Base-by-base conservation (phyloP, 2,888 invertebrate species). In the Pandemis heparana region DNA sequence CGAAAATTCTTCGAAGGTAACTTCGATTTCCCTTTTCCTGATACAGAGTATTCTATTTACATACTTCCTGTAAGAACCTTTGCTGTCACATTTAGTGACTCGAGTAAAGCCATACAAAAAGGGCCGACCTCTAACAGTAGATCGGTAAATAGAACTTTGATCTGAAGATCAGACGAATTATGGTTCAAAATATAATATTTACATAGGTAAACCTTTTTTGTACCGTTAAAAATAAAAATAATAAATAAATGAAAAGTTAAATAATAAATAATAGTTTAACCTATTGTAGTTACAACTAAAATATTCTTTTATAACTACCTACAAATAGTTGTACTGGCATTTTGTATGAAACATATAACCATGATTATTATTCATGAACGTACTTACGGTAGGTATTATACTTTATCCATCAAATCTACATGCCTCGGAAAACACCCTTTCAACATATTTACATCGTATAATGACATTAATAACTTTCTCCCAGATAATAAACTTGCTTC, bases 11-110 rank as follows among this genome's bases (percentile, higher is more conserved):
- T 56, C 10, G 10, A 56, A 56, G 56, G 7, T 56, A 5, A 23
- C 23, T 56, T 23, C 56, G 23, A 23, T 56, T 56, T 56, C 23
- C 23, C 12, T 56, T 56, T 56, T 56, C 23, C 56, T 56, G 23
- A 56, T 56, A 56, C 23, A 23, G 56, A 56, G 56, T 56, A 56
- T 51, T 51, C 16, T 16, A 51, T 51, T 51, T 51, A 51, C 51
- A 51, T 51, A 51, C 51, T 16, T 18, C 16, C 16, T 16, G 14
- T 16, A 16, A 51, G 16, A 51, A 51, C 48, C 48, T 51, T 51
- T 51, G 5, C 48, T 6, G n/a, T n/a, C 48, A n/a, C n/a, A 10
- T 51, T 51, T 51, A 16, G 48, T 51, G n/a, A 7, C n/a, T n/a
- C 48, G 6, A 5, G 48, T 41, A 7, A 41, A 9, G 16, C n/a